A percentile compares a stretch with the other conserved stretches of the same genome.
Conservation (phyloP, 1,140 invertebrate genomes). For the Scaptomyza pallida region DNA sequence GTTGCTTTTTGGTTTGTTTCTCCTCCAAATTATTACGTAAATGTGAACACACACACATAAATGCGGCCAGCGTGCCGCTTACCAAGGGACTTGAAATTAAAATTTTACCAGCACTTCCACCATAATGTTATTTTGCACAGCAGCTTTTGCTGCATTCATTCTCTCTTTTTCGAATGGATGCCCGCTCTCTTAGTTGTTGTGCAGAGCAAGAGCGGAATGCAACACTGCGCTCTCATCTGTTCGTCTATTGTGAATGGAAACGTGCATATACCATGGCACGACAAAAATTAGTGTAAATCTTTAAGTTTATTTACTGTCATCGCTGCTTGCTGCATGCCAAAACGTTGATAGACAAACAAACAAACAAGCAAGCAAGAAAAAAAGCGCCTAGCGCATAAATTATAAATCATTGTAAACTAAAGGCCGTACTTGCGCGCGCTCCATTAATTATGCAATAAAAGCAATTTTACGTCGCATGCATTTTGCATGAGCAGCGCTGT, state of each 20-base stretch:
- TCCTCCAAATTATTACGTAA: slow-evolving; percentile 34
- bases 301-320: slow-evolving; percentile 14
- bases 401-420: slow-evolving; percentile 33
- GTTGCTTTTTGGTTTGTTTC: background rate
- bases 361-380: slow-evolving; percentile 10
- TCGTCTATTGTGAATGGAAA: slow-evolving; percentile 46
- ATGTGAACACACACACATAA: background rate
- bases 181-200: slow-evolving; percentile 21
- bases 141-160: slow-evolving; percentile 12
- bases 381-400: slow-evolving; percentile 38
- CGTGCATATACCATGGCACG: slow-evolving; percentile 12
- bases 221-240: slow-evolving; percentile 40
- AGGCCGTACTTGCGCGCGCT: slow-evolving; percentile 20
- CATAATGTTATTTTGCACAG: slow-evolving; percentile 28
- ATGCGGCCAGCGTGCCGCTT: background rate
- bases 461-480: slow-evolving; percentile 47
- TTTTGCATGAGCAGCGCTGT: slow-evolving; percentile 43
- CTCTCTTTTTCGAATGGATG: slow-evolving; percentile 14
- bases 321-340: background rate
- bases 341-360: slow-evolving; percentile 6
- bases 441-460: slow-evolving; percentile 76
- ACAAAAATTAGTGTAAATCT: slow-evolving; percentile 37
- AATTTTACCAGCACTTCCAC: slow-evolving; percentile 29
- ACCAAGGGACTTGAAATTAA: slow-evolving; percentile 33
- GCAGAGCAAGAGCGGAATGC: slow-evolving; percentile 23